Evolutionary conservation across 2,888 invertebrate species (phyloP).

Genomic region (Drosophila cognata): DNA sequence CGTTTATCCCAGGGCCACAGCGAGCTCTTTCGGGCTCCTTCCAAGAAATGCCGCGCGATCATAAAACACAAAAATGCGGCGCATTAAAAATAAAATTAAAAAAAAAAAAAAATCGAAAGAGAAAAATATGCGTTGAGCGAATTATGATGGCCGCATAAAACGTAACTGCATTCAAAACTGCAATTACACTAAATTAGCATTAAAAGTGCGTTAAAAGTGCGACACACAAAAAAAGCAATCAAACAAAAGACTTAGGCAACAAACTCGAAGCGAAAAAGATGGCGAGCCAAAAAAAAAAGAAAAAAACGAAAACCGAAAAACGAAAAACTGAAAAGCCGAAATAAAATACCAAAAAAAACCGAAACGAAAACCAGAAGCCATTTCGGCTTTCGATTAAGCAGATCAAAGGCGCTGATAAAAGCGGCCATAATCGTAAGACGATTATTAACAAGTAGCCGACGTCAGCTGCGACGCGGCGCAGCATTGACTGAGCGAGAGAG

Average conservation of each 20-base stretch:
- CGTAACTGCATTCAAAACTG: slow-evolving; percentile 57
- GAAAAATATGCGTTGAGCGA: slow-evolving; percentile 53
- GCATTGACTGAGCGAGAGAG: slow-evolving; percentile 3
- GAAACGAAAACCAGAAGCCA: slow-evolving; percentile 82
- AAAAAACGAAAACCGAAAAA: slow-evolving; percentile 25
- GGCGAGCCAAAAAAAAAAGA: slow-evolving; percentile 36
- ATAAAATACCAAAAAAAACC: slow-evolving; percentile 16
- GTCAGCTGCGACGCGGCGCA: slow-evolving; percentile 16
- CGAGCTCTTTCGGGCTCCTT: slow-evolving; percentile 41
- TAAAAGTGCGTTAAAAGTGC: slow-evolving; percentile 57
- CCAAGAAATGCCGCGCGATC: slow-evolving; percentile 72
- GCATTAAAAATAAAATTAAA: slow-evolving; percentile 46
- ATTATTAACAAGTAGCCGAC: slow-evolving; percentile 81
- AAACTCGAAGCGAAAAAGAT: slow-evolving; percentile 54
- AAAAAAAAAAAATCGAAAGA: slow-evolving; percentile 17
- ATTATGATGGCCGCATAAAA: slow-evolving; percentile 55
- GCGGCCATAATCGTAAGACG: slow-evolving; percentile 72
- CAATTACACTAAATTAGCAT: slow-evolving; percentile 80
- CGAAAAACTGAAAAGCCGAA: slow-evolving; percentile 13
- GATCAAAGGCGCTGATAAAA: slow-evolving; percentile 77
- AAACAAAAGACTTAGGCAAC: slow-evolving; percentile 81
- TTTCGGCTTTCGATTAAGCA: slow-evolving; percentile 84
- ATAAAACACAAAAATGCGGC: slow-evolving; percentile 74
- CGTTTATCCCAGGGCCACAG: slow-evolving; percentile 58
- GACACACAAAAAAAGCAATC: slow-evolving; percentile 32